phyloP scores from a whole-genome alignment of 1,140 invertebrate species.

The Pachypsylla venusta region DNA sequence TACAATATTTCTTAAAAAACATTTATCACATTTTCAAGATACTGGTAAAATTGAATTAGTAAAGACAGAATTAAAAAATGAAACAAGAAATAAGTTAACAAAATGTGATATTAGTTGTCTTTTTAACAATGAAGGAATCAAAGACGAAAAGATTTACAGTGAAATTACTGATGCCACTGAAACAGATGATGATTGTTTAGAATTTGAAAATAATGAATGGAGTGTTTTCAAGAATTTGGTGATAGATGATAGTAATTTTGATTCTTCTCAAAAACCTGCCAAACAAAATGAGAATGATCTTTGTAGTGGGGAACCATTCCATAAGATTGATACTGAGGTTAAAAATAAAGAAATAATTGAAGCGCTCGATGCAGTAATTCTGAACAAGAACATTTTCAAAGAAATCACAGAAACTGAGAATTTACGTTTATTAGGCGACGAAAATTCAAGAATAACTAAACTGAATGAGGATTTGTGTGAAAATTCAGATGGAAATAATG shows the following conservation, averaged over 20 bases:
- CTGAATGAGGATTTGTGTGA: too few relatives aligned
- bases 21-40: constrained; percentile 1
- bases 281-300: not conserved
- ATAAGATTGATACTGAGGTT: not conserved
- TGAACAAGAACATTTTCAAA: not conserved
- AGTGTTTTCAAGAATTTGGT: not conserved
- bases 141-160: too few relatives aligned
- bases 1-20: not conserved
- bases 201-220: not conserved
- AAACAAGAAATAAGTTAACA: not conserved
- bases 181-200: not conserved
- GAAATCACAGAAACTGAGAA: too few relatives aligned
- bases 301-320: not conserved
- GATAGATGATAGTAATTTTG: not conserved
- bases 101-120: too few relatives aligned
- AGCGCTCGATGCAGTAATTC: not conserved
- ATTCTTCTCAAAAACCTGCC: not conserved
- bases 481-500: too few relatives aligned
- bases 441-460: too few relatives aligned
- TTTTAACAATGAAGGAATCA: too few relatives aligned
- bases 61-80: not conserved
- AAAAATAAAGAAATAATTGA: not conserved
- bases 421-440: too few relatives aligned
- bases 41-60: not conserved
- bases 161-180: not conserved